These are phyloP conservation scores for Phrynocephalus forsythii DNA, from an alignment of 2,797 vertebrate species.

Conservation along the genomic window DNA sequence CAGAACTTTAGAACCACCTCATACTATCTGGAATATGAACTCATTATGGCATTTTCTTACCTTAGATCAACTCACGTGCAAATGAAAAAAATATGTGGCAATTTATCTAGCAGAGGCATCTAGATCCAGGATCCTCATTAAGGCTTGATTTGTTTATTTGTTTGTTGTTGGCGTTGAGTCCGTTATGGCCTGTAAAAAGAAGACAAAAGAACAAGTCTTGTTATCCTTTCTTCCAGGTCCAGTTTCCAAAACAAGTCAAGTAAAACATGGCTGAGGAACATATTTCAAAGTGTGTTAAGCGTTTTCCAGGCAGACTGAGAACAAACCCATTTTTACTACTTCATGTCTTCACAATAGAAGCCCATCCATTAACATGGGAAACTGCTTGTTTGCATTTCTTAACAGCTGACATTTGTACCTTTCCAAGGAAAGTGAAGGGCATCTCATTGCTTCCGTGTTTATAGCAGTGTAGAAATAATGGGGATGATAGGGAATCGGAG, in stretches of 20 bases:
- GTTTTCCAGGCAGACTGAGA: conserved; percentile 61
- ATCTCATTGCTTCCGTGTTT: conserved; percentile 80
- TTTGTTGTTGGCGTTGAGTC: conserved; percentile 8
- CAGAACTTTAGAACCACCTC: not conserved
- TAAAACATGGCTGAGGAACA: conserved; percentile 62
- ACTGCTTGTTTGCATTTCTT: conserved; percentile 82
- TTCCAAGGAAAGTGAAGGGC: conserved; percentile 81
- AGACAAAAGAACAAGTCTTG: not conserved
- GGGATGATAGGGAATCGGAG: conserved; percentile 77
- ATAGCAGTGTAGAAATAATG: conserved; percentile 82
- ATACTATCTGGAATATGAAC: not conserved
- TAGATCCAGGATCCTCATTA: conserved; percentile 26
- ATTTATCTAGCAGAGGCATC: not conserved
- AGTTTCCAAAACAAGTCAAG: conserved; percentile 54
- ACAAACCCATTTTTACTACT: conserved; percentile 71
- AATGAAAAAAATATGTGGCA: conserved; percentile 5
- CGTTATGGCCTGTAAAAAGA: not conserved
- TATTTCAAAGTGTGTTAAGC: conserved; percentile 69
- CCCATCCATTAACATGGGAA: conserved; percentile 78
- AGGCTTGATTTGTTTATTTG: not conserved
- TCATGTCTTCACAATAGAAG: conserved; percentile 74
- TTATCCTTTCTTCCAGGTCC: conserved; percentile 26
- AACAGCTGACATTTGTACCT: conserved; percentile 84
- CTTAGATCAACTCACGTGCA: not conserved
- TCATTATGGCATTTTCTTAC: not conserved